Percentiles rank a stretch among this genome's conserved stretches.
Conservation (phyloP, 1,140 invertebrate species). For the Polyergus mexicanus region DNA sequence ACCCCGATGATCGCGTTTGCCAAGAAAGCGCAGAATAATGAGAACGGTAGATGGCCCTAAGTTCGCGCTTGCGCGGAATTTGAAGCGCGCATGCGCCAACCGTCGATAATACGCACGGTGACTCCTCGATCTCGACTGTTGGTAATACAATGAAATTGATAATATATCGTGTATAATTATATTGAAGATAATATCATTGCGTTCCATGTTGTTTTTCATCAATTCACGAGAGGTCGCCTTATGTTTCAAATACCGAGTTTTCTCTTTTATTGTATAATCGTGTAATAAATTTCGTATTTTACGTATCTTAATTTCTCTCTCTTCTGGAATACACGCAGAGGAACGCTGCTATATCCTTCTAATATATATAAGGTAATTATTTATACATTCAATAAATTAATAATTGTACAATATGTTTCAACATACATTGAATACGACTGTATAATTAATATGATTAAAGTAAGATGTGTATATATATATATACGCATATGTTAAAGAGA, state of each 20-base stretch:
- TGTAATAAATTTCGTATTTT: too few species aligned
- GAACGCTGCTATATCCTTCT: too few species aligned
- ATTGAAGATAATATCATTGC: not conserved
- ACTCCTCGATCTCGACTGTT: too few species aligned
- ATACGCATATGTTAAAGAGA: not conserved
- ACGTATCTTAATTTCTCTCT: too few species aligned
- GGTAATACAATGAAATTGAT: too few species aligned
- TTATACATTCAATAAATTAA: constrained; percentile 5
- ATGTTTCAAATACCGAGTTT: not conserved
- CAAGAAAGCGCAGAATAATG: constrained; percentile 36
- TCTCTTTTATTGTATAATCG: too few species aligned
- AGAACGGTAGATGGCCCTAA: constrained; percentile 11
- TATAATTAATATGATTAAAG: not conserved
- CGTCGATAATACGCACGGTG: not conserved
- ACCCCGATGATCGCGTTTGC: constrained; percentile 45
- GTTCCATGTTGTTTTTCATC: not conserved
- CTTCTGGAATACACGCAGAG: too few species aligned
- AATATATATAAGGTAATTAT: not conserved
- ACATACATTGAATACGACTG: not conserved
- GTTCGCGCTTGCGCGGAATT: not conserved
- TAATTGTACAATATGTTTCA: not conserved
- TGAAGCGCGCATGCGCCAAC: not conserved
- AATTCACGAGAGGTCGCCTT: not conserved
- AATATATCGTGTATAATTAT: too few species aligned
- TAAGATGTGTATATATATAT: not conserved